Evolutionary conservation across 92 coral and sea anemone genomes (phyloP), one percentile per base, ranked within the genome.

Genomic region (Blastomussa wellsi): DNA sequence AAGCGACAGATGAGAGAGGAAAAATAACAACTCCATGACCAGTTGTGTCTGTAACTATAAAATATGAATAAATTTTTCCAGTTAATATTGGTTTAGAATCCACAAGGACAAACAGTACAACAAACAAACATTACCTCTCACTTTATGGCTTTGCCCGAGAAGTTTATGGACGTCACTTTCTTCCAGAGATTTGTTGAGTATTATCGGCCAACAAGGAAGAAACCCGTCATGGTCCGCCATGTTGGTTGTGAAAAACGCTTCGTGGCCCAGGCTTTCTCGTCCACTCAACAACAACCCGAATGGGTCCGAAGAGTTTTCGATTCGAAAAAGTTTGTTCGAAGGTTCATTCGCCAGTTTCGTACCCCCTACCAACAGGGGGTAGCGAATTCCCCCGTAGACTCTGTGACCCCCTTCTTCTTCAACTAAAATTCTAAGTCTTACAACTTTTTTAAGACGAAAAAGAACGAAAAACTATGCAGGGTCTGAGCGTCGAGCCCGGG

Each of bases 1-100:
- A 97, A 9, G 99, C 99, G 57, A 95, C 98, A 74, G 99, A 96
- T 13, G 99, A 97, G 26, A 91, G 90, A 14, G 98, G 98, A 74
- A 97, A 97, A 86, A 97, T 97, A 15, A 97, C 85, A 1, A 90
- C 81, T 81, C 92, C 98, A 69, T 95, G 90, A 12, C 93, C 92
- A 28, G 94, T 95, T 85, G 91, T 91, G 53, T 90, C 92, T 36
- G 98, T 88, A 67, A 94, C 99, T 97, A 65, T n/a, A n/a, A n/a
- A n/a, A n/a, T n/a, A n/a, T n/a, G 37, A 48, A 17, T 38, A 1
- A 15, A 59, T 67, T 14, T 10, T 10, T 7, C 64, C n/a, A 66
- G 51, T 26, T 15, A 3, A 38, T 31, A 53, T 53, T 29, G 57
- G 14, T 17, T 29, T 37, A 44, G 49, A 48, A 51, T 49, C 20